Conservation (phyloP, 2,888 invertebrate species). For the Palloptera scutellata region DNA sequence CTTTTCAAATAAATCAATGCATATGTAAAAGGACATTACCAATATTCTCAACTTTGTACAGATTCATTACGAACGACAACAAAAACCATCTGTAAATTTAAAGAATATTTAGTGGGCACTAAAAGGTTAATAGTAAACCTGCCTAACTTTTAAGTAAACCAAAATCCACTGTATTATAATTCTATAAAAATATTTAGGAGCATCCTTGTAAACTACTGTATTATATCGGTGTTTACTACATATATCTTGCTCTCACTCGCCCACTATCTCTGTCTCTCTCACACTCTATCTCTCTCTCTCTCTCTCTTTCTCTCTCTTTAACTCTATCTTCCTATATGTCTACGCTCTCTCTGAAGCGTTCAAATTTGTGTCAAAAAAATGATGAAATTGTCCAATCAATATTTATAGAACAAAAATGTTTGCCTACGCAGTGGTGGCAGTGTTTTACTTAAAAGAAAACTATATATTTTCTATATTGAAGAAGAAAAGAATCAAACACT, state of each 20-base stretch:
- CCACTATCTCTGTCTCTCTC: too few species aligned
- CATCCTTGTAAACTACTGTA: slow-evolving; percentile 24
- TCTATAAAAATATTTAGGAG: too few species aligned
- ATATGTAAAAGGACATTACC: neutral
- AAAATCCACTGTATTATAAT: slow-evolving; percentile 48
- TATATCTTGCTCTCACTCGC: neutral
- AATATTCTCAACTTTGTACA: neutral
- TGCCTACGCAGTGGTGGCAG: slow-evolving; percentile 64
- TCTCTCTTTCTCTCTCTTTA: too few species aligned
- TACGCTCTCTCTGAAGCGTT: neutral
- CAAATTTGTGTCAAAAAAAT: neutral
- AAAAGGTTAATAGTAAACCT: neutral
- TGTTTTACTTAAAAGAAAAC: slow-evolving; percentile 62
- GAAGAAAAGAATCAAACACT: slow-evolving; percentile 34
- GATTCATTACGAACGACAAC: neutral
- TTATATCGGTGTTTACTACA: neutral
- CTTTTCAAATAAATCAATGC: neutral
- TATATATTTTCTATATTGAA: slow-evolving; percentile 25
- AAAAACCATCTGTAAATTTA: neutral
- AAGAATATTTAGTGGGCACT: neutral
- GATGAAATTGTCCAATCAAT: slow-evolving; percentile 15
- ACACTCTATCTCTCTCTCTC: too few species aligned
- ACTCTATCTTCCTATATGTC: neutral
- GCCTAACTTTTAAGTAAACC: slow-evolving; percentile 41
- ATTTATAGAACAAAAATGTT: slow-evolving; percentile 43